Evolutionary conservation across 2,888 invertebrate genomes (phyloP), one percentile per base, ranked within the genome.

Genomic region (Perdita meconis): DNA sequence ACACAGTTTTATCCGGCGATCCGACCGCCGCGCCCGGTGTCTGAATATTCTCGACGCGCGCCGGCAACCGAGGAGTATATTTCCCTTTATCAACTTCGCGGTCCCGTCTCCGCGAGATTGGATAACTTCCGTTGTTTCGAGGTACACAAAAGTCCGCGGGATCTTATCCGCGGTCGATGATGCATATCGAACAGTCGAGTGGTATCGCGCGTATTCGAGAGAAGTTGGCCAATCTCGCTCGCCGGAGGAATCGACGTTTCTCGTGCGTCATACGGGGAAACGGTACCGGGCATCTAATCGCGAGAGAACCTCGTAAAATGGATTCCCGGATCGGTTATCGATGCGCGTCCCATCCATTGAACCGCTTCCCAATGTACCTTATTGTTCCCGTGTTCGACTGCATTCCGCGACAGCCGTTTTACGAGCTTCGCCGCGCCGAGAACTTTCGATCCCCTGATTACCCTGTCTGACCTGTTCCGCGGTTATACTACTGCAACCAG

Each of bases 101-200:
- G 71, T 67, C 69, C 55, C 76, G 77, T 79, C 81, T 76, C 67
- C 60, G 34, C 60, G 83, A 83, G 81, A 85, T 83, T 80, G 85
- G 83, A 80, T 83, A 85, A 83, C 79, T 85, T 85, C 71, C 84
- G 83, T 85, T 85, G 81, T 85, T 85, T 75, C 80, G 65, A 55
- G 65, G 59, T 68, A 64, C 69, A 53, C 72, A 76, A 83, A 81
- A 80, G 80, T 75, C 72, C 19, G 59, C 2, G 38, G 75, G 66
- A 77, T 84, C 83, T 85, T 85, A 85, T 77, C 10, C 79, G 69
- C 16, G 79, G 38, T 61, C 73, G 76, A 76, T 73, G 81, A 81
- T 77, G 85, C 85, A 78, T 80, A 85, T 79, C 81, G 80, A 83
- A 78, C 83, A 74, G 71, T 47, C 22, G 44, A 24, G 19, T 22